phyloP scores from a whole-genome alignment of 2,888 invertebrate species.

The Scaptomyza caliginosa region DNA sequence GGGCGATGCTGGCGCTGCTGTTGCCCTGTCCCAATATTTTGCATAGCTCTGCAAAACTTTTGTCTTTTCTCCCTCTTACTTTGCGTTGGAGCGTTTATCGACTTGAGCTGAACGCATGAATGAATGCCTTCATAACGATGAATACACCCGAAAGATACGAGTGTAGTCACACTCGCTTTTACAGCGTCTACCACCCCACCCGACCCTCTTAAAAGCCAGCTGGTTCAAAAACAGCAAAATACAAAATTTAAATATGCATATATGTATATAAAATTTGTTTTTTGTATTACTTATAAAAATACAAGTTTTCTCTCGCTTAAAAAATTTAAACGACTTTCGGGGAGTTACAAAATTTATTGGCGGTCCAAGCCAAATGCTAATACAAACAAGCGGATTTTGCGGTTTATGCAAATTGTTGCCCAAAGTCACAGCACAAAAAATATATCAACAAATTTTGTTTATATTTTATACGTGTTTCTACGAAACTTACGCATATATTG shows the following conservation, averaged over 20 bases:
- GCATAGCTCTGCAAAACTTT: constrained; percentile 71
- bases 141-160: constrained; percentile 57
- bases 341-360: constrained; percentile 63
- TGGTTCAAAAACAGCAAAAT: constrained; percentile 27
- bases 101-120: constrained; percentile 68
- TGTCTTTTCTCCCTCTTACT: constrained; percentile 48
- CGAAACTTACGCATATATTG: constrained; percentile 13
- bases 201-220: background rate
- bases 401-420: constrained; percentile 69
- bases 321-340: constrained; percentile 48
- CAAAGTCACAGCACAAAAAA: constrained; percentile 49
- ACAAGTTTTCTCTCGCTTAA: constrained; percentile 40
- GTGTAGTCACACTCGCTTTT: constrained; percentile 21
- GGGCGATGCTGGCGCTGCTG: background rate
- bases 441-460: constrained; percentile 35
- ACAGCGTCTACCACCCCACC: background rate
- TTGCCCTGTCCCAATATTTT: constrained; percentile 51
- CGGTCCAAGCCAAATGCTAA: constrained; percentile 60
- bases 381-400: constrained; percentile 78
- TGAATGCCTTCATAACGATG: constrained; percentile 77
- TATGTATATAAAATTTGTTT: constrained; percentile 14
- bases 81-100: constrained; percentile 38
- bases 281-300: constrained; percentile 30
- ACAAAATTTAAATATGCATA: constrained; percentile 47
- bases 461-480: background rate